Base-by-base conservation (phyloP, 2,113 vertebrate genomes). In the Chlorodrepanis virens region DNA sequence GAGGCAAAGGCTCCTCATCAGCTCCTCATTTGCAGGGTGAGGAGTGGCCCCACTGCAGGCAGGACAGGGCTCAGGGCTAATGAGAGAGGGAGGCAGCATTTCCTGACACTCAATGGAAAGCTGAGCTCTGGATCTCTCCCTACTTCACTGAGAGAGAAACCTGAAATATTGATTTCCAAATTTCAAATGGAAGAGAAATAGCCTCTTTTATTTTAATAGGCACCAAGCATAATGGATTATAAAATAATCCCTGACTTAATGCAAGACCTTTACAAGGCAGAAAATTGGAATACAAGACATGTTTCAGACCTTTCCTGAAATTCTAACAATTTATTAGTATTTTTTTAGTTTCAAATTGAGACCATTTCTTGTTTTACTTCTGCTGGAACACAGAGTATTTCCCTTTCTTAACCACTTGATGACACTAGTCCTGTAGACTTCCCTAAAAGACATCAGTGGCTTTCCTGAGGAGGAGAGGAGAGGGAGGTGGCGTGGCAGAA, bases 241-340 rank as follows among this genome's bases (percentile, higher is more conserved):
- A 75, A 86, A 94, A 60, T 60, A 64, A 71, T 68, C 60, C 93
- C 47, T 4, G 22, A 27, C 18, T 52, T 71, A 81, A 68, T 75
- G 53, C 31, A 75, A 82, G 85, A 76, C 31, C n/a, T 90, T 91
- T 75, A 60, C 89, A 84, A 86, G 13, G 45, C 8, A 85, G 20
- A 40, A 72, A 81, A 87, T 16, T 82, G 20, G 23, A 89, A 70
- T 35, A 64, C 5, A 7, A 83, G 57, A 57, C 53, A 64, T 2
- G 3, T 15, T 56, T 52, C 52, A 75, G 49, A 95, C 29, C 49
- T 82, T 84, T 67, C 31, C 31, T 72, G 37, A 94, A 80, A 70
- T 54, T 77, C 24, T 65, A 63, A 63, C 13, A 45, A 56, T 8
- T 53, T 86, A 47, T 2, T 20, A 19, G 8, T 15, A 47, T 35